Percentiles rank a stretch among this genome's conserved stretches.
These are phyloP conservation scores for Prolemur simus DNA, from an alignment of 2,113 vertebrate genomes.

Conservation along the genomic window DNA sequence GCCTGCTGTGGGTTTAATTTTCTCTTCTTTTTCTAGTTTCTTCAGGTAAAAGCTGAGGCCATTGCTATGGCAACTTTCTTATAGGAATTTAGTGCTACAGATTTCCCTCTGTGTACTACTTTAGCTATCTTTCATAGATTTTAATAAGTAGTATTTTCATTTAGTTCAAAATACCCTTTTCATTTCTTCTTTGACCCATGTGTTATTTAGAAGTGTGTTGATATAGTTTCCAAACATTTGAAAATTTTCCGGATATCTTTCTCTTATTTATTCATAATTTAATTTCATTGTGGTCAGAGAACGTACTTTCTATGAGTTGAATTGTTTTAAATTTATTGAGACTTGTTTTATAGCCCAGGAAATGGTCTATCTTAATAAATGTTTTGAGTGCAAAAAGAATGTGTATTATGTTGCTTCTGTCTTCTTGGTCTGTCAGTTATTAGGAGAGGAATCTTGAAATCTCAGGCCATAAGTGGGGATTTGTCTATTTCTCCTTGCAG, in stretches of 20 bases:
- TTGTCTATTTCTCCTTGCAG: not conserved
- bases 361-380: not conserved
- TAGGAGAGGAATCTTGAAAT: conserved; percentile 24
- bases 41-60: not conserved
- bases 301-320: not conserved
- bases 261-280: not conserved
- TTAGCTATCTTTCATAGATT: not conserved
- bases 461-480: not conserved
- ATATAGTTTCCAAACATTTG: not conserved
- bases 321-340: not conserved
- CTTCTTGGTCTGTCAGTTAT: not conserved
- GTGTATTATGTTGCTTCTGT: not conserved
- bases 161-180: not conserved
- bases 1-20: not conserved
- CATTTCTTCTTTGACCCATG: not conserved
- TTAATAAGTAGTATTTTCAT: not conserved
- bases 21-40: not conserved
- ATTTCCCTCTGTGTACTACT: not conserved
- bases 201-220: conserved; percentile 19
- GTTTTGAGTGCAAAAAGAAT: not conserved
- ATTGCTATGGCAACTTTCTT: not conserved
- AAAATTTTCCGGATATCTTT: not conserved
- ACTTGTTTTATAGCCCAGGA: not conserved
- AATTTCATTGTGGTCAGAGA: not conserved
- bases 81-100: not conserved